Conservation (phyloP, 2,797 vertebrate species). For the Coregonus sp. region DNA sequence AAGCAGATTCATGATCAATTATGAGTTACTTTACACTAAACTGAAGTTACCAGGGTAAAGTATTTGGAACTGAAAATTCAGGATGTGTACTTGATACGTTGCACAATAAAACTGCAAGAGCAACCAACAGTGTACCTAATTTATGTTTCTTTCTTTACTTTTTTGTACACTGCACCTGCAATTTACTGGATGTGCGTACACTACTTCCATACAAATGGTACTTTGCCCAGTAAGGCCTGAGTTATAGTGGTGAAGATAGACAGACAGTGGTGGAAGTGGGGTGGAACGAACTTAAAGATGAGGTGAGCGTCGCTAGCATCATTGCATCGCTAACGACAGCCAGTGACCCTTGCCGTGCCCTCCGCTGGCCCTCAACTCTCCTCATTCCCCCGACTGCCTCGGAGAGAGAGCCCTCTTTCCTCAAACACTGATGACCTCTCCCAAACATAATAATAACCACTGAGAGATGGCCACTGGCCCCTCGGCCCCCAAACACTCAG, state of each 20-base stretch:
- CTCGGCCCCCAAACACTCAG: slow-evolving; percentile 79
- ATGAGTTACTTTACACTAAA: not conserved
- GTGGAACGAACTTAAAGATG: not conserved
- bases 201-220: too few relatives aligned
- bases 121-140: too few relatives aligned
- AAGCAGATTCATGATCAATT: not conserved
- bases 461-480: slow-evolving; percentile 43
- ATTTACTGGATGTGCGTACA: too few relatives aligned
- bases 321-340: slow-evolving; percentile 69
- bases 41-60: too few relatives aligned
- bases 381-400: slow-evolving; percentile 65
- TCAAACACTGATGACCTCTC: slow-evolving; percentile 33
- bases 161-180: too few relatives aligned
- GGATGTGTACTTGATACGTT: too few relatives aligned
- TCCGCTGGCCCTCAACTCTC: slow-evolving; percentile 57
- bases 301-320: slow-evolving; percentile 28
- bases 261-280: not conserved
- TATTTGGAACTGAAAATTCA: too few relatives aligned
- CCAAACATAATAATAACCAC: slow-evolving; percentile 81
- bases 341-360: slow-evolving; percentile 51
- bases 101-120: too few relatives aligned
- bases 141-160: too few relatives aligned
- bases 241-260: not conserved
- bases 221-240: not conserved
- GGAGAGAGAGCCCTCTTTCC: slow-evolving; percentile 46